Base-by-base conservation (phyloP, 2,888 invertebrate species). In the Noctua fimbriata region DNA sequence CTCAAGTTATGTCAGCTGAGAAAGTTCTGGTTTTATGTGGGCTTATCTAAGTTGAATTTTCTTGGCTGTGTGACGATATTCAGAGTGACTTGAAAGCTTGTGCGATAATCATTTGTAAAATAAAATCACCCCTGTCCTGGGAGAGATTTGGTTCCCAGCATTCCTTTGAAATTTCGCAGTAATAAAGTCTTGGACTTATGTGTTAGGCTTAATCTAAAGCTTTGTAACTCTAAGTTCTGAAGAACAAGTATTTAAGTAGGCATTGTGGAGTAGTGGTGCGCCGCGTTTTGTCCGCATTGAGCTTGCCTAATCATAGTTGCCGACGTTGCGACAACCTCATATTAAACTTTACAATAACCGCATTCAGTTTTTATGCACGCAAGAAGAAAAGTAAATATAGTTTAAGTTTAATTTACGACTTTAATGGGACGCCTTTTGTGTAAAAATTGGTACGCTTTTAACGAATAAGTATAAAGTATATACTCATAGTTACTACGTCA, bases 71-170 rank as follows among this genome's bases (percentile, higher is more conserved):
- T 79, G 86, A 82, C 67, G 81, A 88, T 86, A 89, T 88, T 89
- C 71, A 52, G 69, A 79, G 70, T 86, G 76, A 81, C 83, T 88
- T 81, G 79, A 84, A 82, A 76, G 76, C 76, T 81, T 80, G 81
- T 79, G 71, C 85, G 87, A 88, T 87, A 89, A 88, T 82, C 85
- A 82, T 84, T 85, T 76, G 84, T 83, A 83, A 88, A 89, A 85
- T 84, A 88, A 87, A 88, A 87, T 87, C 82, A 81, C 73, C 52
- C 73, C 71, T 70, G 82, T 84, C 79, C 78, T 71, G 14, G 9
- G 60, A 73, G 89, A 79, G 78, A 80, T 84, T 87, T 79, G 78
- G 82, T 86, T 81, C 79, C 81, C 28, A 83, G 70, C 44, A 81
- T 84, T 82, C 77, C 79, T 87, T 76, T 77, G 78, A 84, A 85